These are phyloP conservation scores for Macrobrachium rosenbergii DNA, from an alignment of 1,140 invertebrate species.

Conservation along the genomic window DNA sequence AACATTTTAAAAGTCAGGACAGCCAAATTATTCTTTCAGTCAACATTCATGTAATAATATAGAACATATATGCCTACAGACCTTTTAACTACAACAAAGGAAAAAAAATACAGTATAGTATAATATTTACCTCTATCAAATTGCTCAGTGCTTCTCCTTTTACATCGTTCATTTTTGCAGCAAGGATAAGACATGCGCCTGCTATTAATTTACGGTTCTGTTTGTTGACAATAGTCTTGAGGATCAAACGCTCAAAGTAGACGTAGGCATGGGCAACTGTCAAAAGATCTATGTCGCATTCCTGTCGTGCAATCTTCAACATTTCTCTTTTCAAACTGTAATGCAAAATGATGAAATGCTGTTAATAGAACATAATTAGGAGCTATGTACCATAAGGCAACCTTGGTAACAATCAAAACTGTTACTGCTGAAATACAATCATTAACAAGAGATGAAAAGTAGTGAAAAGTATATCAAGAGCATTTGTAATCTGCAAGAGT, in stretches of 20 bases:
- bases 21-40: no score
- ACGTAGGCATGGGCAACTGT: slow-evolving; percentile 97
- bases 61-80: no score
- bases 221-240: slow-evolving; percentile 94
- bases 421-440: no score
- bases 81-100: not conserved
- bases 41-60: no score
- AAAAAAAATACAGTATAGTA: slow-evolving; percentile 6
- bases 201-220: slow-evolving; percentile 95
- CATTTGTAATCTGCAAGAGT: no score
- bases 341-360: slow-evolving; percentile 65
- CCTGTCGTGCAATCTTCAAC: slow-evolving; percentile 91
- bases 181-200: slow-evolving; percentile 91
- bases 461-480: no score
- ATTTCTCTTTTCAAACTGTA: slow-evolving; percentile 93
- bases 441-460: no score
- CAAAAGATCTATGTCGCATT: slow-evolving; percentile 87
- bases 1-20: no score
- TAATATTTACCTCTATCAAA: slow-evolving; percentile 83
- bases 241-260: slow-evolving; percentile 96
- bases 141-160: slow-evolving; percentile 89
- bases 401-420: no score
- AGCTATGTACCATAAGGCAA: not conserved
- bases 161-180: slow-evolving; percentile 96
- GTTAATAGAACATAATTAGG: not conserved